Evolutionary conservation across 1,140 invertebrate genomes (phyloP), one percentile per base, ranked within the genome.

Genomic region (Caenorhabditis remanei): DNA sequence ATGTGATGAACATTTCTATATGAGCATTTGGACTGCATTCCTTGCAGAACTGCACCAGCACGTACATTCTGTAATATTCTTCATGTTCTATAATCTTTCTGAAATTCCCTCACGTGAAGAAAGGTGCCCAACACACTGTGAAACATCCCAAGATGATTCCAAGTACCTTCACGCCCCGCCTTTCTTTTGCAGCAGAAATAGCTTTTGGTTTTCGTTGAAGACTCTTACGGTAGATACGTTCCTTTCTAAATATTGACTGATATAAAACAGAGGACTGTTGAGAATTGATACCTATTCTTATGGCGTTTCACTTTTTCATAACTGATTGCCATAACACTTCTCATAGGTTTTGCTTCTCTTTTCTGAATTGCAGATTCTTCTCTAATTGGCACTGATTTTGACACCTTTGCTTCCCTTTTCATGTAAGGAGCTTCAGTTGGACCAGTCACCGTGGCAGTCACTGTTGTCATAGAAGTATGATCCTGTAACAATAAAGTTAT

Each of bases 1-100:
- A 92, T 4, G 92, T 92, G 14, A 92, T 92, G 85, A 93, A 93
- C 92, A 93, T 92, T 87, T 92, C 91, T 24, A 92, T 91, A 83
- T 92, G 91, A 21, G 90, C 89, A 61, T 92, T 92, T 7, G 67
- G 67, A 46, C 87, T 83, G 84, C 91, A 92, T 32, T 85, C 61
- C 50, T 87, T 79, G 82, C 92, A 92, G 61, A 92, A 92, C 55
- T 92, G 91, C 5, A 92, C 90, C 7, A 93, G 21, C 5, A 92
- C 89, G 83, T 92, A 93, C 91, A 93, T 93, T 67, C 90, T 92
- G 63, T 87, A 89, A 32, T 48, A 46, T 0, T 0, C 11, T 53
- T 1, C 2, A 53, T 40, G 24, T 48, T 50, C 24, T 40, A 43
- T 58, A 24, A 58, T 3, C 0, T 58, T 58, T 58, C 56, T 58